phyloP scores from a whole-genome alignment of 2,888 invertebrate species.

The Cheilosia pagana region DNA sequence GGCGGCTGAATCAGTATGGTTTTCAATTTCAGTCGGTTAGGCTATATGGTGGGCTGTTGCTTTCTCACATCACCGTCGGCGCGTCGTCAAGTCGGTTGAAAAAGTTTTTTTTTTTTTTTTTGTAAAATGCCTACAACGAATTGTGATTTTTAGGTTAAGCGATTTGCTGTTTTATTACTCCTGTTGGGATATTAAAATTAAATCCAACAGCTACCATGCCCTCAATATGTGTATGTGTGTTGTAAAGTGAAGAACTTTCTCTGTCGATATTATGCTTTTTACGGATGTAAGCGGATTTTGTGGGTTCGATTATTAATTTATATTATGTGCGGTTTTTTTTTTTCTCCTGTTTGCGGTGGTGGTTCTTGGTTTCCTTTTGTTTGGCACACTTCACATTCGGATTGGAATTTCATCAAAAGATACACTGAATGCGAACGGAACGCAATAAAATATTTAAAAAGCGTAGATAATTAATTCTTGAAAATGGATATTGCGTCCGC shows the following conservation, averaged over 20 bases:
- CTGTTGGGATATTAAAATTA: constrained; percentile 66
- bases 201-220: constrained; percentile 43
- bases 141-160: constrained; percentile 51
- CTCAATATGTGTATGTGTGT: constrained; percentile 28
- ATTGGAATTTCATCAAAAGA: constrained; percentile 58
- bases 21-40: too few relatives aligned
- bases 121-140: constrained; percentile 28
- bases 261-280: neutral
- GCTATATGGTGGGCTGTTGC: too few relatives aligned
- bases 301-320: constrained; percentile 69
- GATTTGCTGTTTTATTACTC: constrained; percentile 64
- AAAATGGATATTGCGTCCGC: constrained; percentile 16
- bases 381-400: constrained; percentile 10
- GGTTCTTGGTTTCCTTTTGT: too few relatives aligned
- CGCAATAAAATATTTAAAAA: constrained; percentile 64
- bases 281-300: constrained; percentile 27
- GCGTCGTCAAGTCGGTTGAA: too few relatives aligned
- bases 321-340: constrained; percentile 44
- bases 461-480: constrained; percentile 30
- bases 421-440: constrained; percentile 29
- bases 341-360: constrained; percentile 40
- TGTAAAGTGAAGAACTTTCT: constrained; percentile 3
- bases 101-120: too few relatives aligned
- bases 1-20: neutral
- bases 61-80: too few relatives aligned